phyloP scores from a whole-genome alignment of 2,113 vertebrate species.

The Caloenas nicobarica region DNA sequence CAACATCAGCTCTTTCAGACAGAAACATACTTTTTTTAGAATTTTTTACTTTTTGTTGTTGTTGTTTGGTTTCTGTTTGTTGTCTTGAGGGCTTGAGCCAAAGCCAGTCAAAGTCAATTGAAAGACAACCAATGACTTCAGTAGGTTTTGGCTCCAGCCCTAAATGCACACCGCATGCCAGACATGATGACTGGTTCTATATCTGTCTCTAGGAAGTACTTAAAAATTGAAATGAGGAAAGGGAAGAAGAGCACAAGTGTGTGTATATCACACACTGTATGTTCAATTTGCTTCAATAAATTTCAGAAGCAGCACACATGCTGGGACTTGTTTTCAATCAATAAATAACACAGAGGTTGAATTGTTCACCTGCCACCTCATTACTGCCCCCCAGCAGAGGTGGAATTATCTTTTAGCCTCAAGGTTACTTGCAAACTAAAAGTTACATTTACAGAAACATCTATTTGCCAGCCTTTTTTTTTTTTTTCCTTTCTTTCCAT shows the following conservation, averaged over 20 bases:
- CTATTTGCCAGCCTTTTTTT: constrained; percentile 49
- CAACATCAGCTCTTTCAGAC: background rate
- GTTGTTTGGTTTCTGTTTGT: too few species aligned
- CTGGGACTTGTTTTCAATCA: constrained; percentile 48
- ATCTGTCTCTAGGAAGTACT: constrained; percentile 43
- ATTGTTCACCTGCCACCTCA: constrained; percentile 38
- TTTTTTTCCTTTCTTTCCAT: constrained; percentile 50
- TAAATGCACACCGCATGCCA: constrained; percentile 15
- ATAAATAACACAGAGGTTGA: constrained; percentile 41
- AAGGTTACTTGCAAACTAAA: constrained; percentile 52
- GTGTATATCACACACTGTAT: background rate
- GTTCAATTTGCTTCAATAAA: constrained; percentile 36
- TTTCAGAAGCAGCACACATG: background rate
- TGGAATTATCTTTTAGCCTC: constrained; percentile 42
- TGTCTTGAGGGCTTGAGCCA: background rate
- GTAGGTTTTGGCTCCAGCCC: constrained; percentile 12
- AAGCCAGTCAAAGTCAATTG: constrained; percentile 21
- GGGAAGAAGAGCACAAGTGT: constrained; percentile 19
- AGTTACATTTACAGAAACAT: constrained; percentile 59
- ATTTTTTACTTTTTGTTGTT: too few species aligned
- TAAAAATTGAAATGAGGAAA: constrained; percentile 43
- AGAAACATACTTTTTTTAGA: background rate
- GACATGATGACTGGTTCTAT: background rate
- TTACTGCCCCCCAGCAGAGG: constrained; percentile 23
- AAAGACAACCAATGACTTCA: constrained; percentile 29